A percentile compares a stretch with the other conserved stretches of the same genome.
phyloP scores from a whole-genome alignment of 2,888 invertebrate genomes.

The Lordiphosa fenestrarum region DNA sequence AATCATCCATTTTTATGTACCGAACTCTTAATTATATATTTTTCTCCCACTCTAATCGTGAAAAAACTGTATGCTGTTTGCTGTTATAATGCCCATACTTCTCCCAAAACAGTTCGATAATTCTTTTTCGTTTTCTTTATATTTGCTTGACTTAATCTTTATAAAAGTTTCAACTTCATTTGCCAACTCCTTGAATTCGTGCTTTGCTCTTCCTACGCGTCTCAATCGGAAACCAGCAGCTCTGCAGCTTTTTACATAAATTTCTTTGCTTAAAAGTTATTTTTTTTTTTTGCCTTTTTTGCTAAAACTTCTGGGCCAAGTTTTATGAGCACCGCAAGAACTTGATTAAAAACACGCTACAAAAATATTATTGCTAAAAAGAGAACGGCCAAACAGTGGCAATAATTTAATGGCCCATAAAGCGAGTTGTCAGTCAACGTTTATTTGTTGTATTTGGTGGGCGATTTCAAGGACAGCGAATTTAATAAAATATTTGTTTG shows the following conservation, averaged over 20 bases:
- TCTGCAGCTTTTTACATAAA: slow-evolving; percentile 58
- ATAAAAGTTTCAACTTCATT: slow-evolving; percentile 33
- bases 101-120: too few species aligned
- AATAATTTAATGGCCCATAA: slow-evolving; percentile 27
- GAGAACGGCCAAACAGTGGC: slow-evolving; percentile 15
- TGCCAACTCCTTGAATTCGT: slow-evolving; percentile 5
- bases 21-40: too few species aligned
- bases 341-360: slow-evolving; percentile 62
- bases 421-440: slow-evolving; percentile 6
- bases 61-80: too few species aligned
- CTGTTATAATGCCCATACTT: too few species aligned
- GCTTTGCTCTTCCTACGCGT: slow-evolving; percentile 17
- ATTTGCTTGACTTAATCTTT: too few species aligned
- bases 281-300: slow-evolving; percentile 43
- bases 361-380: slow-evolving; percentile 66
- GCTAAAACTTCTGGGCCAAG: slow-evolving; percentile 51
- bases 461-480: slow-evolving; percentile 30
- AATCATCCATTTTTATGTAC: too few species aligned
- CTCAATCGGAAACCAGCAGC: slow-evolving; percentile 34
- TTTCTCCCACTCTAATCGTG: too few species aligned
- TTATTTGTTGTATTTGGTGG: slow-evolving; percentile 11
- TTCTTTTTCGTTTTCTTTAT: too few species aligned
- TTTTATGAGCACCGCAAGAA: slow-evolving; percentile 65
- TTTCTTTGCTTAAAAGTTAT: slow-evolving; percentile 55
- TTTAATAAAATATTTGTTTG: slow-evolving; percentile 2